These are phyloP conservation scores for Melinopterus prodromus DNA, from an alignment of 2,888 invertebrate genomes.

Conservation along the genomic window DNA sequence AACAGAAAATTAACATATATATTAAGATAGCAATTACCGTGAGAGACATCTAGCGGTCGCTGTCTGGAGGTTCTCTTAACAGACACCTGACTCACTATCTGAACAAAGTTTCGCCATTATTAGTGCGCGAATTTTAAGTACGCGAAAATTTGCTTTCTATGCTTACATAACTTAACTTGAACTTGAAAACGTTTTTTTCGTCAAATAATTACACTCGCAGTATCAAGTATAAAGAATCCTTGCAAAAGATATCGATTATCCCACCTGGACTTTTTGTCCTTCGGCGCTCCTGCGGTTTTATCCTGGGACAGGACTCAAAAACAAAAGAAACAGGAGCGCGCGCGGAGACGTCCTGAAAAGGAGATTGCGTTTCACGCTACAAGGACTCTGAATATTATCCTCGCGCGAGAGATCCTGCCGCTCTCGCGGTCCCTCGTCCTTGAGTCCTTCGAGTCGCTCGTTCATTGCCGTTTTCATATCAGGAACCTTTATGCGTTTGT, in stretches of 20 bases:
- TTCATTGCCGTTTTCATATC: not conserved
- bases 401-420: not conserved
- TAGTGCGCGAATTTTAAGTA: no score
- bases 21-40: no score
- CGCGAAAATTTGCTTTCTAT: no score
- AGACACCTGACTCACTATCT: no score
- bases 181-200: no score
- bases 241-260: not conserved
- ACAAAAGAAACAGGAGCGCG: not conserved
- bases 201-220: no score
- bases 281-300: not conserved
- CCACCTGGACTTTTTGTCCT: not conserved
- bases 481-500: not conserved
- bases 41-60: no score
- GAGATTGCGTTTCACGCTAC: not conserved
- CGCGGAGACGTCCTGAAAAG: not conserved
- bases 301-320: not conserved
- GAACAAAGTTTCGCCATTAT: no score
- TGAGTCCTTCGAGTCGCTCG: not conserved
- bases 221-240: not conserved
- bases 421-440: not conserved
- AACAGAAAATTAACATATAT: no score
- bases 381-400: constrained; percentile 4
- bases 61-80: no score
- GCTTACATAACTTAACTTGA: no score